Conservation (phyloP, 2,797 vertebrate species). For the Emydoidea blandingii region DNA sequence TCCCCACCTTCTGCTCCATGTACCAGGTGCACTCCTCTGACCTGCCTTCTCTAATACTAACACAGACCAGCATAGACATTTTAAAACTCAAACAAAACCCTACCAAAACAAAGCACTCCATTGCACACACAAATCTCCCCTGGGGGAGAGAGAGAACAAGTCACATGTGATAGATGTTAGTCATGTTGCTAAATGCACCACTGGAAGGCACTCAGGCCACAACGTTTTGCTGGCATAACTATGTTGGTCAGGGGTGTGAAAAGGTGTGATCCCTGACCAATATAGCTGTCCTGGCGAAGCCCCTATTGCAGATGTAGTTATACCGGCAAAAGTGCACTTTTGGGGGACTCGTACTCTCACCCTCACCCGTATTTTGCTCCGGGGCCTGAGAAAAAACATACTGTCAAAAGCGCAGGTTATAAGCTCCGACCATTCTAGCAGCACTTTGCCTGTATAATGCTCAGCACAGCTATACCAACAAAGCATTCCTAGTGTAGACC, state of each 20-base stretch:
- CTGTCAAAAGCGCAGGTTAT: neutral
- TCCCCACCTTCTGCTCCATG: neutral
- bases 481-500: neutral
- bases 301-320: too few species aligned
- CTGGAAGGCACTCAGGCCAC: neutral
- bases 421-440: neutral
- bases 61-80: neutral
- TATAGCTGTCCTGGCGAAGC: too few species aligned
- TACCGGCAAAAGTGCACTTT: neutral
- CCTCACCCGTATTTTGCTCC: neutral
- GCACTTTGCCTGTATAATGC: neutral
- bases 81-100: neutral
- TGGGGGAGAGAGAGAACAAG: neutral
- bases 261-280: too few species aligned
- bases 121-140: neutral
- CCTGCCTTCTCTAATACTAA: neutral
- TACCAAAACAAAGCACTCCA: neutral
- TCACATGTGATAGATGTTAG: accelerated
- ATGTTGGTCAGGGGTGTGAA: too few species aligned
- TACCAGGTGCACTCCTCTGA: neutral
- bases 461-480: neutral
- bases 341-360: neutral
- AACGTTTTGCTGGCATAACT: too few species aligned
- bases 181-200: neutral
- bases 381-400: neutral